Evolutionary conservation across 2,797 vertebrate species (phyloP), one percentile per base, ranked within the genome.

Genomic region (Syndactyla subalaris): DNA sequence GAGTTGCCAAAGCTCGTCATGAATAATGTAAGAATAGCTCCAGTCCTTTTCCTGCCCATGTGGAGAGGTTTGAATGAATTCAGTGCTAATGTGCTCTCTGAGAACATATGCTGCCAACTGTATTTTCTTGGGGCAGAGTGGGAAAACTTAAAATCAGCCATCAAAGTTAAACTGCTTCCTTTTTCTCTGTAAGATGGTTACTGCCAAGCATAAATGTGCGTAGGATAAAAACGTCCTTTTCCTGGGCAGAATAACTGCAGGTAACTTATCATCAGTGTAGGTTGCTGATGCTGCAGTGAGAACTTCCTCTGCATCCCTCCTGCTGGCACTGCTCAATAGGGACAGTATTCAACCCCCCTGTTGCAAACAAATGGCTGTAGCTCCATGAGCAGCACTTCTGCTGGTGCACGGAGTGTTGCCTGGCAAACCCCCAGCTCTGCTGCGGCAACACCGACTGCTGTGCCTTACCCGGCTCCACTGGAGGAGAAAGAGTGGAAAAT

Each of bases 81-180:
- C 94, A 89, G 70, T 0, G 71, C 58, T 95, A 95, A 95, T 66
- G 68, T 67, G 79, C 59, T 88, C 77, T 76, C 77, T 88, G 62
- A 68, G 79, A 88, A 85, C 2, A 3, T 83, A 80, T 1, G 6
- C 76, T 95, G 85, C 90, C 92, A 90, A 85, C 83, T 82, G 55
- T 92, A 75, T 88, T 84, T 94, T 86, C 93, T 38, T 59, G 54
- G 57, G 23, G 32, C 77, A 54, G 52, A 92, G 72, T 88, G 83
- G 70, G 94, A 94, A 95, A 96, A 95, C 88, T 88, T 86, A 95
- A 96, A 95, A 88, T 70, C 79, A 93, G 58, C 46, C 58, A 92
- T 92, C 79, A 79, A 81, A 95, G 58, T 83, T 58, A 68, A 93
- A 95, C 66, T 73, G 59, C 83, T 93, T 90, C 66, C n/a, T 23